Conservation (phyloP, 2,797 vertebrate genomes). For the Orientallactaga sibirica region DNA sequence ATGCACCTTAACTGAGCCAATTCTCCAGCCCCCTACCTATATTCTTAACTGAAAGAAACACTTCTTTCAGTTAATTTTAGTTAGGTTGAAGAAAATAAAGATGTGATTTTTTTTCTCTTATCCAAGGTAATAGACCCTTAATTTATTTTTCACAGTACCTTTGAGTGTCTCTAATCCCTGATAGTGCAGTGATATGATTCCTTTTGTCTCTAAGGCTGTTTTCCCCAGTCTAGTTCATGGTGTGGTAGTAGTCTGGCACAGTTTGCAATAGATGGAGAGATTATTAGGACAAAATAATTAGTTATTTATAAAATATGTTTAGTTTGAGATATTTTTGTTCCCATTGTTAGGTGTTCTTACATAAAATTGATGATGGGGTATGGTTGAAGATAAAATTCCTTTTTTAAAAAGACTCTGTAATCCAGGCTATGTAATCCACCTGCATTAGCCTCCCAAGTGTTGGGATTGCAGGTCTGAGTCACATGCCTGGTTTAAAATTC, state of each 20-base stretch:
- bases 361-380: slow-evolving; percentile 31
- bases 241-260: not conserved
- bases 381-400: not conserved
- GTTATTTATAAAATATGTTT: slow-evolving; percentile 31
- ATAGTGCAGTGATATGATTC: not conserved
- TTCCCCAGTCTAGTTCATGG: not conserved
- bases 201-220: not conserved
- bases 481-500: not conserved
- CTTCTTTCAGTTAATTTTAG: not conserved
- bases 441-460: not conserved
- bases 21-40: not conserved
- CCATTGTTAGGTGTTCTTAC: slow-evolving; percentile 6
- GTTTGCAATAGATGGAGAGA: slow-evolving; percentile 26
- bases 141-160: slow-evolving; percentile 1
- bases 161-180: not conserved
- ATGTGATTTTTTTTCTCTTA: not conserved
- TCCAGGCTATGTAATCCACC: not conserved
- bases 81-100: not conserved
- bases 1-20: too few relatives aligned
- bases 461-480: too few relatives aligned
- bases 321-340: not conserved
- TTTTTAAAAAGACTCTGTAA: not conserved
- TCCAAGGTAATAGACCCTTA: not conserved
- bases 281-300: slow-evolving; percentile 30
- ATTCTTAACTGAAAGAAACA: not conserved